Conservation (phyloP, 2,113 vertebrate genomes). For the Potamarius usumacintae region DNA sequence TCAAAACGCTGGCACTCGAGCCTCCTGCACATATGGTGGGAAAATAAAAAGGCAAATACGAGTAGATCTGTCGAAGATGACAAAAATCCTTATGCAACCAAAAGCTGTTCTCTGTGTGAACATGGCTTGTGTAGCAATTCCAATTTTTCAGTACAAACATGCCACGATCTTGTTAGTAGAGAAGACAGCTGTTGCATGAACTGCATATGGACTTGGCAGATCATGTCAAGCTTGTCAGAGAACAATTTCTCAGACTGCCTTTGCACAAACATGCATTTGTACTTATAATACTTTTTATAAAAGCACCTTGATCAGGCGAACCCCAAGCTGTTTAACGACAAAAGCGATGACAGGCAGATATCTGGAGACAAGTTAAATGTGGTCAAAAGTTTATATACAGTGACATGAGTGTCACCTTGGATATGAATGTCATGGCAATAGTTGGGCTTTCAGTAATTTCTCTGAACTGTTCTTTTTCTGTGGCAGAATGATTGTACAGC, state of each 20-base stretch:
- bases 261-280: not conserved
- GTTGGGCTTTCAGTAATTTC: too few relatives aligned
- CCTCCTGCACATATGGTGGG: slow-evolving; percentile 64
- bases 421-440: too few relatives aligned
- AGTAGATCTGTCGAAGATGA: slow-evolving; percentile 65
- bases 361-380: slow-evolving; percentile 36
- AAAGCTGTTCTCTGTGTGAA: slow-evolving; percentile 63
- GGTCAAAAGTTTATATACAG: too few relatives aligned
- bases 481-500: too few relatives aligned
- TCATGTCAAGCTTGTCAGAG: slow-evolving; percentile 23
- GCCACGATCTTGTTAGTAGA: slow-evolving; percentile 57
- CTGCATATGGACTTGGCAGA: slow-evolving; percentile 20
- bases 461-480: too few relatives aligned
- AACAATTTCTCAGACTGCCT: slow-evolving; percentile 30
- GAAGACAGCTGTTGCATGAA: slow-evolving; percentile 62
- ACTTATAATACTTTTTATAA: not conserved
- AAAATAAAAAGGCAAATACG: slow-evolving; percentile 65
- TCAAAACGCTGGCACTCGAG: slow-evolving; percentile 60
- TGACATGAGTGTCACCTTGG: too few relatives aligned
- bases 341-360: slow-evolving; percentile 45
- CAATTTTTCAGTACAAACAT: slow-evolving; percentile 66
- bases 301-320: not conserved
- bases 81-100: slow-evolving; percentile 56
- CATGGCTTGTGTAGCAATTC: slow-evolving; percentile 67
- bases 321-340: slow-evolving; percentile 58